Evolutionary conservation across 2,113 vertebrate genomes (phyloP).

Genomic region (Lutjanus erythropterus): DNA sequence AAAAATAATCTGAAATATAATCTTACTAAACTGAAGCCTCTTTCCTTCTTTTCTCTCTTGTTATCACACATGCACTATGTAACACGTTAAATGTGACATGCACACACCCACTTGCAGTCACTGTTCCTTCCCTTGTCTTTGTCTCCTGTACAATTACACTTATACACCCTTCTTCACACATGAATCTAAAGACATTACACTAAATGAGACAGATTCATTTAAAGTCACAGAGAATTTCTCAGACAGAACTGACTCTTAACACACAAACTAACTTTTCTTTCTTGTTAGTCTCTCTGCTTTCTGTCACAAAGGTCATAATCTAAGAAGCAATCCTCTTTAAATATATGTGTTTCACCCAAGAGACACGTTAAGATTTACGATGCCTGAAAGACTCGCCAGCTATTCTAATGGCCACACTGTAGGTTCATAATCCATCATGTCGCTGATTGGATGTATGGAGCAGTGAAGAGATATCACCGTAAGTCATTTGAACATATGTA

Average conservation of each 20-base stretch:
- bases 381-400: constrained; percentile 6
- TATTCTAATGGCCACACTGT: constrained; percentile 17
- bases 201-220: constrained; percentile 55
- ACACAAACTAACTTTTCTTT: constrained; percentile 34
- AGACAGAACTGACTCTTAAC: constrained; percentile 29
- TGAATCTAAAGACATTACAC: constrained; percentile 41
- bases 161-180: constrained; percentile 31
- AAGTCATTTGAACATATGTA: constrained; percentile 30
- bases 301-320: constrained; percentile 29
- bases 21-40: not conserved
- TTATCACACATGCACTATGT: not conserved
- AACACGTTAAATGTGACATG: constrained; percentile 8
- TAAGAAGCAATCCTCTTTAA: constrained; percentile 29
- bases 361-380: constrained; percentile 29
- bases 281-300: constrained; percentile 32
- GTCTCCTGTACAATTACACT: constrained; percentile 23
- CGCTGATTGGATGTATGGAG: constrained; percentile 21
- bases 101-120: constrained; percentile 18
- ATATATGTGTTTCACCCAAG: constrained; percentile 21
- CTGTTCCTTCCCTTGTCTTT: constrained; percentile 12
- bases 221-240: constrained; percentile 30
- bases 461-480: constrained; percentile 9
- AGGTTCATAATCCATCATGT: constrained; percentile 19
- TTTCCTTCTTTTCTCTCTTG: not conserved
- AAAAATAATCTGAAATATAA: no score